Evolutionary conservation across 2,888 invertebrate genomes (phyloP), one percentile per base, ranked within the genome.

Genomic region (Toxonevra muliebris): DNA sequence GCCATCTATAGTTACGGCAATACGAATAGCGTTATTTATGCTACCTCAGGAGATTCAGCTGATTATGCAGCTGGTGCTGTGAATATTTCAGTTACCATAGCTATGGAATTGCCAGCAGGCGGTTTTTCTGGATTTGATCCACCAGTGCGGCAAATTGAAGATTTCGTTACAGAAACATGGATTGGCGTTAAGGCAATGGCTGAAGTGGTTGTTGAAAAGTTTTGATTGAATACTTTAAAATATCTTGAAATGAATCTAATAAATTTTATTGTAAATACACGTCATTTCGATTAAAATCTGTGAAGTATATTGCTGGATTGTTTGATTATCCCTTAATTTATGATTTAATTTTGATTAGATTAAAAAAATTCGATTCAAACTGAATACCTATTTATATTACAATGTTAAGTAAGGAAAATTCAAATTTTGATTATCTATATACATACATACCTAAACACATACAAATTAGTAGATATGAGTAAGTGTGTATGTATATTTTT

Each of bases 31-130:
- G 83, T 86, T 1, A 74, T 88, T 11, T 84, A 88, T 66, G 79
- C 85, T 1, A 87, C 88, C 1, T 83, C 88, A 13, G 92, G 92
- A 0, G 89, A 89, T 9, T 87, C 90, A 74, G 89, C 90, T 76
- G 92, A 92, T 73, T 92, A 89, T 80, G 89, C 88, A 0, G 88
- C 88, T 80, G 87, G 78, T 0, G 86, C 79, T 11, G 89, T 88
- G 1, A 88, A 87, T 0, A 87, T 90, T 52, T 87, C 88, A 2
- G 79, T 91, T 5, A 78, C 89, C 0, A 90, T 88, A 72, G 90
- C 91, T 0, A 86, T 89, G 74, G 91, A 92, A 78, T 77, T 92
- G 30, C 30, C 30, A 60, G 88, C 90, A 0, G 74, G 69, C 1
- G 89, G 88, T 54, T 87, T 90, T 11, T 75, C 81, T 11, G 90